These are phyloP conservation scores for Diglossa cyanea DNA, from an alignment of 2,797 vertebrate genomes.

Conservation along the genomic window DNA sequence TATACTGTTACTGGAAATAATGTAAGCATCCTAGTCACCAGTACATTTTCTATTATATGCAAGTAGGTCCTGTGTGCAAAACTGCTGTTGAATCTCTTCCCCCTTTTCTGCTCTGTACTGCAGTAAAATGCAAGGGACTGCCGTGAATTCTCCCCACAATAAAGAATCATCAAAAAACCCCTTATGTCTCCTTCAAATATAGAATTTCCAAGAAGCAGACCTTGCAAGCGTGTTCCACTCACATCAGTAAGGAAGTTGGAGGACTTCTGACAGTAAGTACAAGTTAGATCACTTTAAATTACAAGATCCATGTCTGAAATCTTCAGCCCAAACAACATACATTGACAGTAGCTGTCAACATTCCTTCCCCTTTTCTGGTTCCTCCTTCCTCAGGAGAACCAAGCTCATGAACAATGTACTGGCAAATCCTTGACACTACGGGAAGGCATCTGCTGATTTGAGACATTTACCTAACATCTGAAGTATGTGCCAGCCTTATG, in stretches of 20 bases:
- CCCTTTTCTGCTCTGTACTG: neutral
- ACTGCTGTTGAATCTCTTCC: neutral
- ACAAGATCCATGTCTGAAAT: neutral
- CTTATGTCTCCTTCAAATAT: neutral
- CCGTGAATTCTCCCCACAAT: neutral
- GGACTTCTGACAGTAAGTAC: neutral
- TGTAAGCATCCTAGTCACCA: neutral
- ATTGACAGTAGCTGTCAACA: neutral
- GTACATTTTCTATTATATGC: neutral
- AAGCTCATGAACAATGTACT: neutral
- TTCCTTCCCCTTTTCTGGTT: neutral
- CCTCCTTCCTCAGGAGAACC: neutral
- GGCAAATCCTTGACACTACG: neutral
- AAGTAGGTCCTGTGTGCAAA: neutral
- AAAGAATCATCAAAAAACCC: neutral
- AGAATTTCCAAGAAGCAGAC: neutral
- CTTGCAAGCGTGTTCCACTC: neutral
- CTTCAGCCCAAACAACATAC: neutral
- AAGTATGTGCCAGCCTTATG: neutral
- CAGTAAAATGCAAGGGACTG: neutral
- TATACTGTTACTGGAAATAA: neutral
- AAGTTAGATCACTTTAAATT: neutral
- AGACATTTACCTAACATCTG: neutral
- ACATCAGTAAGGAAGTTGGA: neutral
- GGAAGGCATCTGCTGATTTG: neutral